These are phyloP conservation scores for Penaeus vannamei DNA, from an alignment of 1,140 invertebrate species.

Conservation along the genomic window DNA sequence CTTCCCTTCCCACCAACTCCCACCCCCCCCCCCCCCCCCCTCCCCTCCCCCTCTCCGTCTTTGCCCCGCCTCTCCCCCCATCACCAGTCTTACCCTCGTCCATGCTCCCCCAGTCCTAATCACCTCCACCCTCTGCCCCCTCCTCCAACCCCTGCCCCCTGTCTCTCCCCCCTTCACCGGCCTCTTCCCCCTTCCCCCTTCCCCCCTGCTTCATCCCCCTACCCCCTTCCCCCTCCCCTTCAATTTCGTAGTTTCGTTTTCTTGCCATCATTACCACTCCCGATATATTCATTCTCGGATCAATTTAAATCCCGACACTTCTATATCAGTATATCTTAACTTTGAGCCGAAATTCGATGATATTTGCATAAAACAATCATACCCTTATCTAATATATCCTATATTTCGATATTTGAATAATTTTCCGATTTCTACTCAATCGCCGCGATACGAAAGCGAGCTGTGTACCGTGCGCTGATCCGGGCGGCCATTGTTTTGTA, in stretches of 20 bases:
- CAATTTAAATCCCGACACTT: constrained; percentile 18
- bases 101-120: too few species aligned
- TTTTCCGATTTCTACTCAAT: constrained; percentile 58
- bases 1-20: neutral
- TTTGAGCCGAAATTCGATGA: constrained; percentile 49
- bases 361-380: constrained; percentile 65
- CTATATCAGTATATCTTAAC: constrained; percentile 50
- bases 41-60: neutral
- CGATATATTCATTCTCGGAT: too few species aligned
- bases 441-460: constrained; percentile 12
- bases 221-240: neutral
- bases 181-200: neutral
- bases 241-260: neutral
- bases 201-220: neutral
- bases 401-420: constrained; percentile 63
- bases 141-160: neutral
- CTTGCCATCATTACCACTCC: too few species aligned
- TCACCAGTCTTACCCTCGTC: neutral
- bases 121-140: neutral
- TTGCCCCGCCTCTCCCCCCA: neutral
- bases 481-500: constrained; percentile 36
- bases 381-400: constrained; percentile 62
- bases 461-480: constrained; percentile 8
- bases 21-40: neutral
- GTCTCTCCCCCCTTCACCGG: neutral